Conservation (phyloP, 2,113 vertebrate species). For the Xiphophorus maculatus region DNA sequence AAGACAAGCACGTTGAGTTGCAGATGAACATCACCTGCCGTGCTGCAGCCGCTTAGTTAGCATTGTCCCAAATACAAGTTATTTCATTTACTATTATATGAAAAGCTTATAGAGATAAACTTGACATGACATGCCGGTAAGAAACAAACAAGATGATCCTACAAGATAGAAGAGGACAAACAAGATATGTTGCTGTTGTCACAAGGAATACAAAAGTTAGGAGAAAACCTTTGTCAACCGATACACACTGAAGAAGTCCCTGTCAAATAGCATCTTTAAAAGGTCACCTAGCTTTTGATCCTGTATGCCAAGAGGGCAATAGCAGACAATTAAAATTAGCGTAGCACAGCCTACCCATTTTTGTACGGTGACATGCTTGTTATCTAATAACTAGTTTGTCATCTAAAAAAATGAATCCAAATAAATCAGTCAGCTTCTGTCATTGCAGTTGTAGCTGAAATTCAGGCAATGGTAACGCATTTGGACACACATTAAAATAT, state of each 20-base stretch:
- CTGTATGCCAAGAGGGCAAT: background rate
- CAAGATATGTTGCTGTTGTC: background rate
- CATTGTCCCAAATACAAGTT: background rate
- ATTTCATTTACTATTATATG: background rate
- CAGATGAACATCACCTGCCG: conserved; percentile 37
- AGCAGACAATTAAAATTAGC: background rate
- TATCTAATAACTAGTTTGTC: background rate
- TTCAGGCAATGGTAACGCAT: background rate
- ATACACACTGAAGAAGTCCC: background rate
- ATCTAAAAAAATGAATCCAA: background rate
- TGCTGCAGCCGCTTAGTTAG: background rate
- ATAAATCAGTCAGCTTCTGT: too few relatives aligned
- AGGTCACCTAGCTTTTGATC: background rate
- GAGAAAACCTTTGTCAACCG: background rate
- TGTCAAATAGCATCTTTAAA: background rate
- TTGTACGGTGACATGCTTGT: background rate
- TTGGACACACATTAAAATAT: background rate
- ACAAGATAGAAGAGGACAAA: background rate
- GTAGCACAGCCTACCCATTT: background rate
- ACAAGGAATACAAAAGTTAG: background rate
- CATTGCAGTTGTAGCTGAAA: too few relatives aligned
- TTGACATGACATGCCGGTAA: too few relatives aligned
- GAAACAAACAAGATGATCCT: background rate
- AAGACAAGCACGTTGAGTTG: conserved; percentile 33
- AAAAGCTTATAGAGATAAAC: background rate